phyloP scores from a whole-genome alignment of 1,140 invertebrate species.

The Bicyclus anynana region DNA sequence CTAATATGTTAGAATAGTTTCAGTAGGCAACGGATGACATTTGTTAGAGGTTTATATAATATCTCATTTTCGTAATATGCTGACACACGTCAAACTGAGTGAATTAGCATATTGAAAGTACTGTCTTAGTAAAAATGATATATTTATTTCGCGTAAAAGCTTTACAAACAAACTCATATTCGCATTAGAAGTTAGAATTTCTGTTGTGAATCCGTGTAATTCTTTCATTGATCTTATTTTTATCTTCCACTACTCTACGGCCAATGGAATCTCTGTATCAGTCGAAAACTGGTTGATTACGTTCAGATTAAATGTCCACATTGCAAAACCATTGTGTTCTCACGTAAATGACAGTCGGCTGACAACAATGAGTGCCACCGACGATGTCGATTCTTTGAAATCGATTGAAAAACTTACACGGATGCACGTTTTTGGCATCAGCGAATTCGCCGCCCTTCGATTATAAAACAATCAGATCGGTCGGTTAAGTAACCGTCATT shows the following conservation, averaged over 20 bases:
- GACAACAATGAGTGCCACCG: constrained; percentile 73
- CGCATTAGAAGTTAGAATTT: too few relatives aligned
- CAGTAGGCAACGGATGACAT: too few relatives aligned
- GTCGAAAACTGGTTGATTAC: constrained; percentile 42
- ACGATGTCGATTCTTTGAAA: constrained; percentile 70
- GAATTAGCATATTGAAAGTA: too few relatives aligned
- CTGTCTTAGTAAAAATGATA: too few relatives aligned
- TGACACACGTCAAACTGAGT: too few relatives aligned
- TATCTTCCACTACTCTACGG: background rate
- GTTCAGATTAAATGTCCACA: constrained; percentile 47
- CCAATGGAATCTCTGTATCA: constrained; percentile 19
- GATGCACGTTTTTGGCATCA: constrained; percentile 76
- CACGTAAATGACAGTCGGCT: constrained; percentile 68
- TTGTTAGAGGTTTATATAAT: too few relatives aligned
- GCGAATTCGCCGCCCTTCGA: constrained; percentile 65
- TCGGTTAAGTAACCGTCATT: constrained; percentile 43
- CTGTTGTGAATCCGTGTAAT: too few relatives aligned
- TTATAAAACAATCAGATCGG: constrained; percentile 59
- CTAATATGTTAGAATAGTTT: too few relatives aligned
- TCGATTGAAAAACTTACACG: constrained; percentile 72
- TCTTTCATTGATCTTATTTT: background rate
- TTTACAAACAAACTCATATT: too few relatives aligned
- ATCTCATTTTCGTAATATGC: too few relatives aligned
- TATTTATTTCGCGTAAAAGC: too few relatives aligned
- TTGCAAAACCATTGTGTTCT: constrained; percentile 73